phyloP scores from a whole-genome alignment of 2,888 invertebrate species.

The Drosophila barbarae region DNA sequence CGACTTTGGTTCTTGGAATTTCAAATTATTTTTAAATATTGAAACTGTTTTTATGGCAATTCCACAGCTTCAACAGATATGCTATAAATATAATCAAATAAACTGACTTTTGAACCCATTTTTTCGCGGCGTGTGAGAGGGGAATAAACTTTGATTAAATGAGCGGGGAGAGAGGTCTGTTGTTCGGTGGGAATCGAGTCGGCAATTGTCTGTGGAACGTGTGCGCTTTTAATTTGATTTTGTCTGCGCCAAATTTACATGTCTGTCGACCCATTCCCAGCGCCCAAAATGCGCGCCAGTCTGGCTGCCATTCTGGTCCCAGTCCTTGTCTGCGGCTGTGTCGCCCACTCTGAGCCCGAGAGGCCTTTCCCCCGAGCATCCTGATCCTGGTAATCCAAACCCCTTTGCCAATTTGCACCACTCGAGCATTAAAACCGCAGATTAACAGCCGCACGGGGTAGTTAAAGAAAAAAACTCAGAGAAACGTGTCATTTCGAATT shows the following conservation, averaged over 20 bases:
- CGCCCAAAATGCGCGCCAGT: conserved; percentile 26
- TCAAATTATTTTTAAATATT: not conserved
- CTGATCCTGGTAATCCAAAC: conserved; percentile 56
- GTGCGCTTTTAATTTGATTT: conserved; percentile 71
- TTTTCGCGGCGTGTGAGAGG: conserved; percentile 16
- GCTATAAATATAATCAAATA: not conserved
- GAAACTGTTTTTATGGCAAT: not conserved
- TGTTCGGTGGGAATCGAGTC: conserved; percentile 1
- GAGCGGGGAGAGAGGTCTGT: conserved; percentile 2
- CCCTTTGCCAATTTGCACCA: conserved; percentile 72
- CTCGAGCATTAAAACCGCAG: conserved; percentile 74
- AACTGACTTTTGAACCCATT: conserved; percentile 1
- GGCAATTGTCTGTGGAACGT: conserved; percentile 51
- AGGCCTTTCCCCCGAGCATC: conserved; percentile 11
- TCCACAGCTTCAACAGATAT: no score
- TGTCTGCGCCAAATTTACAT: conserved; percentile 67
- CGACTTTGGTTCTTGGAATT: not conserved
- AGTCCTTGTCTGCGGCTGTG: conserved; percentile 35
- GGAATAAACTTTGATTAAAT: conserved; percentile 48
- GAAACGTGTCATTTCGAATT: conserved; percentile 73
- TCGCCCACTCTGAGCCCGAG: conserved; percentile 1
- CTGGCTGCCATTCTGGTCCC: conserved; percentile 41
- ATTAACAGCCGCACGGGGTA: conserved; percentile 71
- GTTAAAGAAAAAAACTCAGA: conserved; percentile 59
- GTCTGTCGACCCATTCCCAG: conserved; percentile 43